phyloP scores from a whole-genome alignment of 2,113 vertebrate genomes.

The Hypanus sabinus region DNA sequence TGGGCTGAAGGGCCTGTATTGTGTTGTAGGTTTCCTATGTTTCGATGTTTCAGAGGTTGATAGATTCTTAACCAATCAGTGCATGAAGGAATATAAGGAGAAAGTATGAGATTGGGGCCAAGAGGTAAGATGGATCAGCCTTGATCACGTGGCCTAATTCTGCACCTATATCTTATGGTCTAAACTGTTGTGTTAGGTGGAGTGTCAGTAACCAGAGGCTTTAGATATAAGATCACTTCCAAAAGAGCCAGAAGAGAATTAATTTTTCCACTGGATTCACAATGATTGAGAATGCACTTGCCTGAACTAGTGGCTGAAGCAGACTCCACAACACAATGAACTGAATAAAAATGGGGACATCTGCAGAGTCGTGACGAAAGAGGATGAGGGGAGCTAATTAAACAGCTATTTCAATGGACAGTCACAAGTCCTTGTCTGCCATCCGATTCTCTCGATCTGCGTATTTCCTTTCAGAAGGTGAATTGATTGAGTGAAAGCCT shows the following conservation, averaged over 20 bases:
- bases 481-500: not conserved
- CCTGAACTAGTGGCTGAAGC: not conserved
- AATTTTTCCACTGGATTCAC: not conserved
- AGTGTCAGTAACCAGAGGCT: not conserved
- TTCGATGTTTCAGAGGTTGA: no score
- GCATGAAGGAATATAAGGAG: no score
- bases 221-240: not conserved
- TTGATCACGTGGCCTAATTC: no score
- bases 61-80: no score
- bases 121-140: no score
- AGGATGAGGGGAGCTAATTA: not conserved
- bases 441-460: not conserved
- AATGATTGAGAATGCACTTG: not conserved
- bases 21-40: no score
- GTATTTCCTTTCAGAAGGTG: conserved; percentile 1
- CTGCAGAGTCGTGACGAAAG: not conserved
- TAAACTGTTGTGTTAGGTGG: not conserved
- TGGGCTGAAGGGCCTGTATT: no score
- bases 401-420: not conserved
- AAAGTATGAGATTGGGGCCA: no score
- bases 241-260: not conserved
- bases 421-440: not conserved
- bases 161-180: no score
- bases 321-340: not conserved
- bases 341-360: not conserved